Evolutionary conservation across 2,797 vertebrate species (phyloP).

Genomic region (Sibirionetta formosa): DNA sequence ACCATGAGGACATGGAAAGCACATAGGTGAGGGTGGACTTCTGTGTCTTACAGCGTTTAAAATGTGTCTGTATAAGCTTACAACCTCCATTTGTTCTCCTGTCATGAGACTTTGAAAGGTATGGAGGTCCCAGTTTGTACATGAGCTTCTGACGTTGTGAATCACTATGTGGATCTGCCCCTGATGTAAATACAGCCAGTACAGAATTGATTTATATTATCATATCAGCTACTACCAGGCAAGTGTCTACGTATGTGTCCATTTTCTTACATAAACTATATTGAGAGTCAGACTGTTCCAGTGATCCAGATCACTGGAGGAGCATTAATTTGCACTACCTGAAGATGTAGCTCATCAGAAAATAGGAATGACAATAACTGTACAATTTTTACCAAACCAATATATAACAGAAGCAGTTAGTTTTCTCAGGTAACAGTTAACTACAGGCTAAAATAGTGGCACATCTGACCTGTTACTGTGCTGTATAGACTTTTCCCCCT

Average conservation of each 20-base stretch:
- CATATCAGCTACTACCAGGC: background rate
- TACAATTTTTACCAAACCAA: background rate
- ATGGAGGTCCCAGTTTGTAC: rapidly evolving
- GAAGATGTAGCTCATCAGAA: background rate
- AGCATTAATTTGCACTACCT: background rate
- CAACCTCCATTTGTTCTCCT: background rate
- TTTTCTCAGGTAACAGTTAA: background rate
- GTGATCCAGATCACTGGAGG: background rate
- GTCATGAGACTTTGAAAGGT: background rate
- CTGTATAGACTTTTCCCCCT: rapidly evolving
- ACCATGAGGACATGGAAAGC: background rate
- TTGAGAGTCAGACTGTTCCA: background rate
- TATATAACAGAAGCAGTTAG: background rate
- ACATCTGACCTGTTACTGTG: background rate
- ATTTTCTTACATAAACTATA: background rate
- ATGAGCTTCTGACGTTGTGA: background rate
- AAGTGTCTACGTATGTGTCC: background rate
- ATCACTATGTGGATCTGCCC: background rate
- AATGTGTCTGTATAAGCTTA: background rate
- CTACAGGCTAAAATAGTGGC: background rate
- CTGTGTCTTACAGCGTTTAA: background rate
- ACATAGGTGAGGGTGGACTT: background rate
- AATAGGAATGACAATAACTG: background rate
- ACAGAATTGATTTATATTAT: background rate
- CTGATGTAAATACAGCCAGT: background rate